phyloP scores from a whole-genome alignment of 2,113 vertebrate species.

The Ceratotherium simum region DNA sequence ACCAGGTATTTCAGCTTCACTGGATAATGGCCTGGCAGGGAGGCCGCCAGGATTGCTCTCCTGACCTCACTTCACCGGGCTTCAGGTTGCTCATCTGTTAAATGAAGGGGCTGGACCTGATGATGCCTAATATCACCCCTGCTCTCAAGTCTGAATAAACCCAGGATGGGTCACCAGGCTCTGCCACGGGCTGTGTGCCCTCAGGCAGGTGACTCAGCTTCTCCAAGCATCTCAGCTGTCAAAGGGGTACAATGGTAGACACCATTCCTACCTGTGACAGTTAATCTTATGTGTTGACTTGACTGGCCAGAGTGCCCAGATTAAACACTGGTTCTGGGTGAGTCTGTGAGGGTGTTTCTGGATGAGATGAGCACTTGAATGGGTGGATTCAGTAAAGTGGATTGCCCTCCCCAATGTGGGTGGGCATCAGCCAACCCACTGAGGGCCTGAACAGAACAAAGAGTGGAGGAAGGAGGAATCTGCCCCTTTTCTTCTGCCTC shows the following conservation, averaged over 20 bases:
- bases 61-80: background rate
- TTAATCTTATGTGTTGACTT: no score
- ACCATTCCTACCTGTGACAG: background rate
- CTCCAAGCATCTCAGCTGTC: background rate
- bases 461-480: background rate
- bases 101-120: background rate
- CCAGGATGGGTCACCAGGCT: background rate
- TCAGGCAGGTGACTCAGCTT: background rate
- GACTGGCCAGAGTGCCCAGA: background rate
- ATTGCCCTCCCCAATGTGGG: background rate
- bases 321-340: background rate
- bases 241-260: rapidly evolving
- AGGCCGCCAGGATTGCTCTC: background rate
- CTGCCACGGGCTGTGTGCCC: background rate
- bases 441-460: background rate
- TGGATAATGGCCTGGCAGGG: background rate
- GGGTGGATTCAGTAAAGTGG: background rate
- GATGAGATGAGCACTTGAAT: background rate
- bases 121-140: rapidly evolving
- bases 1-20: background rate
- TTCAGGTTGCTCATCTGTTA: no score
- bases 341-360: background rate
- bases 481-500: background rate
- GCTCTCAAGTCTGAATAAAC: background rate
- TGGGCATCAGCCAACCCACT: background rate